Conservation (phyloP, 2,888 invertebrate species). For the Odontothrips loti region DNA sequence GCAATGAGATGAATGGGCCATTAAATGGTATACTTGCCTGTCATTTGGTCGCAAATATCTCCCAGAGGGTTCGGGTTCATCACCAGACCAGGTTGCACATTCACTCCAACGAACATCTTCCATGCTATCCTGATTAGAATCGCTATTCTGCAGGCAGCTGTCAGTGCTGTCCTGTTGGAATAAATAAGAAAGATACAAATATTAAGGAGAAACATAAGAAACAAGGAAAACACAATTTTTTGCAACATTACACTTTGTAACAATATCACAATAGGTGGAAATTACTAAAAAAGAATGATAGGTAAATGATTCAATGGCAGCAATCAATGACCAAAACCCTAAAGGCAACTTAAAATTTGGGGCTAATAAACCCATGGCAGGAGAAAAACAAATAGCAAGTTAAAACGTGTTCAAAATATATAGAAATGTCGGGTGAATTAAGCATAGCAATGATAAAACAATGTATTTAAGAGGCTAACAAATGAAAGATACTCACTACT, state of each 20-base stretch:
- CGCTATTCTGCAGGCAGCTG: neutral
- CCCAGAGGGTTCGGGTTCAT: neutral
- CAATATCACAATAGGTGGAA: no score
- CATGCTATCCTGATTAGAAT: slow-evolving; percentile 8
- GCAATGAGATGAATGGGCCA: no score
- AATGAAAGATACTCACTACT: neutral
- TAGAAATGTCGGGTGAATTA: neutral
- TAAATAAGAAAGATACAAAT: neutral
- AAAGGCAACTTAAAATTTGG: no score
- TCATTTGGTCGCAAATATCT: neutral
- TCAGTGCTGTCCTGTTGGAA: neutral
- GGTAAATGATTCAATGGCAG: no score
- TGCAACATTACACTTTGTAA: neutral
- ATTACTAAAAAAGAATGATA: no score
- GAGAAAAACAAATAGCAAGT: no score
- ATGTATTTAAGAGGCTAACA: neutral
- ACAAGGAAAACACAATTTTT: neutral
- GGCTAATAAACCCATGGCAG: no score
- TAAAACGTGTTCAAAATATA: neutral
- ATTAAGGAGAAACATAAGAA: neutral
- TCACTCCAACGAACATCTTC: slow-evolving; percentile 16
- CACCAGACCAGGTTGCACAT: neutral
- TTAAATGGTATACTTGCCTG: neutral
- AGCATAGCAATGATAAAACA: neutral
- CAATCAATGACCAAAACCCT: no score